Conservation (phyloP, 2,888 invertebrate species). For the Nephrotoma flavescens region DNA sequence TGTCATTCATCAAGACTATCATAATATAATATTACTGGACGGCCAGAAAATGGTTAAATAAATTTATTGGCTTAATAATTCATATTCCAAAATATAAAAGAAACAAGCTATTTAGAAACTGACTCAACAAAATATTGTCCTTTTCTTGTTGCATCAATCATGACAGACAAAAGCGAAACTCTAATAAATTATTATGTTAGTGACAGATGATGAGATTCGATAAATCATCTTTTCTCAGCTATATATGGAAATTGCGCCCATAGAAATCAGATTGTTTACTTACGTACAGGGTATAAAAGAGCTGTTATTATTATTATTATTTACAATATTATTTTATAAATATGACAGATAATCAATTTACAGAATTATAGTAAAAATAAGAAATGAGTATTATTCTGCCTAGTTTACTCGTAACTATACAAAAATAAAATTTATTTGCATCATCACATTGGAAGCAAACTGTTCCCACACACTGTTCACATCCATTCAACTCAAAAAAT, state of each 20-base stretch:
- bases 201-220: not conserved
- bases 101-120: not conserved
- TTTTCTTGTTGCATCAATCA: not conserved
- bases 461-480: too few relatives aligned
- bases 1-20: too few relatives aligned
- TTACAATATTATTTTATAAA: not conserved
- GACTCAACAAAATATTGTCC: not conserved
- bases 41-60: not conserved
- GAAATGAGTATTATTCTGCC: not conserved
- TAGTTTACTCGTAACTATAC: not conserved
- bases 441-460: too few relatives aligned
- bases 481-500: too few relatives aligned
- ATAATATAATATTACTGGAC: not conserved
- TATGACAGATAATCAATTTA: not conserved
- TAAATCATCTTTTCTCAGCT: not conserved
- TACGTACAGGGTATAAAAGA: not conserved
- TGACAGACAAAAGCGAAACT: not conserved
- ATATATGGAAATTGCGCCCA: not conserved
- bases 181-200: not conserved
- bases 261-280: not conserved
- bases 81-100: not conserved
- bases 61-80: not conserved
- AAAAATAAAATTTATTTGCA: not conserved
- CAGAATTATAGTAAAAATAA: not conserved
- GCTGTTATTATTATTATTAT: not conserved